phyloP scores from a whole-genome alignment of 2,797 vertebrate species.

The Telmatherina bonti region DNA sequence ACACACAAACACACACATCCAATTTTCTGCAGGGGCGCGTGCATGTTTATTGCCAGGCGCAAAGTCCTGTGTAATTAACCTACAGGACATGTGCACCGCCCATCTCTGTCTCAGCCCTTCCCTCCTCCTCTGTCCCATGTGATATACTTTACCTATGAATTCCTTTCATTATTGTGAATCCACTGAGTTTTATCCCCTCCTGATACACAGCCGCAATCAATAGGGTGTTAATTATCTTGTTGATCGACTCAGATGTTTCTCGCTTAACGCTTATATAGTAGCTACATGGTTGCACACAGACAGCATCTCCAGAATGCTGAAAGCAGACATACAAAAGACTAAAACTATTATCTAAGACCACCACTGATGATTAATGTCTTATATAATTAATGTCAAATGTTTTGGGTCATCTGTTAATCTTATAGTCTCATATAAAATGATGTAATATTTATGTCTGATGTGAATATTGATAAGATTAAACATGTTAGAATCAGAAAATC shows the following conservation, averaged over 20 bases:
- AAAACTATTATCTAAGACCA: background rate
- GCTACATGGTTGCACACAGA: background rate
- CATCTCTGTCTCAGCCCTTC: conserved; percentile 11
- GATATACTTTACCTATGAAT: conserved; percentile 45
- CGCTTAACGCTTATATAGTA: conserved; percentile 18
- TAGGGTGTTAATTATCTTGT: conserved; percentile 66
- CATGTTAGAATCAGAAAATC: background rate
- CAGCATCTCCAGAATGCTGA: conserved; percentile 2
- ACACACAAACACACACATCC: conserved; percentile 53
- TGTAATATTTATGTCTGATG: background rate
- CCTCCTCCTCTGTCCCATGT: conserved; percentile 19
- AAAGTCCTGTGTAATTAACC: conserved; percentile 75
- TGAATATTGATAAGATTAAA: conserved; percentile 5
- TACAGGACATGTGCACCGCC: conserved; percentile 50
- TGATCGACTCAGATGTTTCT: conserved; percentile 53
- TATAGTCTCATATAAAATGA: background rate
- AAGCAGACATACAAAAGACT: background rate
- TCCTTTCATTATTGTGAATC: conserved; percentile 50
- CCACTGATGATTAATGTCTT: background rate
- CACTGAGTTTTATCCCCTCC: conserved; percentile 37
- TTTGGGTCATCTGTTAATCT: background rate
- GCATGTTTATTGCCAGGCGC: conserved; percentile 50
- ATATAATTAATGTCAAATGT: background rate
- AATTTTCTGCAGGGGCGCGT: conserved; percentile 61
- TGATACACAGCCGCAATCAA: conserved; percentile 55